Evolutionary conservation across 2,888 invertebrate genomes (phyloP).

Genomic region (Calameuta pallipes): DNA sequence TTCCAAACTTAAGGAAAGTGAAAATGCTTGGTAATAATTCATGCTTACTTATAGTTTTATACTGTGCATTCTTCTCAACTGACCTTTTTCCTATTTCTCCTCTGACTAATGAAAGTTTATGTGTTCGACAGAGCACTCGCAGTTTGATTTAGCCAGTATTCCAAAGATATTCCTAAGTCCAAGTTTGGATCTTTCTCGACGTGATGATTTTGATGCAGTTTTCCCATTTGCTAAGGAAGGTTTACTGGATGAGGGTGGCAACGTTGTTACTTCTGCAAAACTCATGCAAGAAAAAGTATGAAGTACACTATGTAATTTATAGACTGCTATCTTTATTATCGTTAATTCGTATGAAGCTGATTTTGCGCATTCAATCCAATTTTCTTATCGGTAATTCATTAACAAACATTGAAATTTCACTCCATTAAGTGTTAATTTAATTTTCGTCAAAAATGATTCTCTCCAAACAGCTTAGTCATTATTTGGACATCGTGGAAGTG

Average conservation of each 20-base stretch:
- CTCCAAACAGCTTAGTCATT: conserved; percentile 80
- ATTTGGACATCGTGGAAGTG: conserved; percentile 94
- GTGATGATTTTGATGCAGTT: conserved; percentile 85
- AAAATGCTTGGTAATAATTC: conserved; percentile 61
- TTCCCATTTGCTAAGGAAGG: conserved; percentile 75
- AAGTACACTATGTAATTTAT: conserved; percentile 15
- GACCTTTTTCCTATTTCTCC: neutral
- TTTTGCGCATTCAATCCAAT: neutral
- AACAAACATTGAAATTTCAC: conserved; percentile 8
- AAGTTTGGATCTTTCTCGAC: conserved; percentile 82
- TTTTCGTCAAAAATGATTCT: conserved; percentile 15
- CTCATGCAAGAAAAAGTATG: conserved; percentile 84
- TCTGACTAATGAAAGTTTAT: neutral
- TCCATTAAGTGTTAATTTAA: conserved; percentile 19
- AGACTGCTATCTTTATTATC: conserved; percentile 16
- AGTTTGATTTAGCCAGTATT: conserved; percentile 74
- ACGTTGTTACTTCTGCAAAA: conserved; percentile 64
- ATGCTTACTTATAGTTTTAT: neutral
- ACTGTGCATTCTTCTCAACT: neutral
- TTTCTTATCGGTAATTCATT: neutral
- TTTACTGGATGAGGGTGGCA: conserved; percentile 67
- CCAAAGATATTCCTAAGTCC: conserved; percentile 88
- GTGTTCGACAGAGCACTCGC: conserved; percentile 58
- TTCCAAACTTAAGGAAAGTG: conserved; percentile 64
- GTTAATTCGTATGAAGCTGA: neutral